Conservation (phyloP, 2,797 vertebrate genomes). For the Heteromormyrus szaboi region DNA sequence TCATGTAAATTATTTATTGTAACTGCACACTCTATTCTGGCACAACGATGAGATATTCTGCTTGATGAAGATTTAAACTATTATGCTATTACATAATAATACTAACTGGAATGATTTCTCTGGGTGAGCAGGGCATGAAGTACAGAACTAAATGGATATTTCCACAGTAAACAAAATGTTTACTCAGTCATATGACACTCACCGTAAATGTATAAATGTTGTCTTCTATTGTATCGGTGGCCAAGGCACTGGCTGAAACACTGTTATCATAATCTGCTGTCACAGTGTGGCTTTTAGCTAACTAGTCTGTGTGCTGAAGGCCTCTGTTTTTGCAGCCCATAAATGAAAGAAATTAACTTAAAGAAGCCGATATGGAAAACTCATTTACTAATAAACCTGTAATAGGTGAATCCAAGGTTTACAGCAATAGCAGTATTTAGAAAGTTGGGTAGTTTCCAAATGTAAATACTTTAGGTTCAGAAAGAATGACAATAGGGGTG, state of each 20-base stretch:
- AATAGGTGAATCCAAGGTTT: neutral
- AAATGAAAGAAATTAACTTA: neutral
- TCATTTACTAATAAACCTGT: neutral
- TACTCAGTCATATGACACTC: neutral
- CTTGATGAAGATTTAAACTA: neutral
- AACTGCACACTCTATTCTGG: neutral
- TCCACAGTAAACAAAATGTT: neutral
- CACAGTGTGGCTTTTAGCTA: neutral
- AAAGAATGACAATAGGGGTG: neutral
- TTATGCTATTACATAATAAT: neutral
- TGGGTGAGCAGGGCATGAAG: neutral
- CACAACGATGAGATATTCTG: neutral
- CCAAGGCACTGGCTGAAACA: neutral
- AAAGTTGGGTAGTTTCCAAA: neutral
- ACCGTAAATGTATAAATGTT: neutral
- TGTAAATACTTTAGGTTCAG: neutral
- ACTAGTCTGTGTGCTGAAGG: neutral
- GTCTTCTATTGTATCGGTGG: neutral
- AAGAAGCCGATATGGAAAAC: neutral
- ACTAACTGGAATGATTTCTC: neutral
- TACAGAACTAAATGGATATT: neutral
- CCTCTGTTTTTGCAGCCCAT: neutral
- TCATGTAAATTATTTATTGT: neutral
- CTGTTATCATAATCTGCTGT: neutral
- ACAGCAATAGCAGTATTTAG: neutral